A percentile compares a stretch with the other conserved stretches of the same genome.
Conservation (phyloP, 2,797 vertebrate genomes). For the Hypotaenidia okinawae region DNA sequence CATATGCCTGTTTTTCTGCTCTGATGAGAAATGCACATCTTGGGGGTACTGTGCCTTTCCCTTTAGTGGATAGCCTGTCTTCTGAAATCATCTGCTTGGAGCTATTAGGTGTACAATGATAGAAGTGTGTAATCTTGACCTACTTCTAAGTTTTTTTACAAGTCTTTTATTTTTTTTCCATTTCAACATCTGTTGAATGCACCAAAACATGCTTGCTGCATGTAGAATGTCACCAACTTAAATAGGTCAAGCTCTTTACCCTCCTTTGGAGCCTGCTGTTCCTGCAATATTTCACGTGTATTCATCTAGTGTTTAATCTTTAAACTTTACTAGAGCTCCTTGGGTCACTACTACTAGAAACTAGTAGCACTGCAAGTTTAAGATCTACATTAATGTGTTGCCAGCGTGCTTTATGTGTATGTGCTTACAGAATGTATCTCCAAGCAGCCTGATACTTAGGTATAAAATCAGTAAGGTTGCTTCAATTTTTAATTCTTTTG, state of each 20-base stretch:
- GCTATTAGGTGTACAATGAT: not conserved
- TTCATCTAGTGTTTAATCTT: not conserved
- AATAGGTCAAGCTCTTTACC: not conserved
- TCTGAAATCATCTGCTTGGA: not conserved
- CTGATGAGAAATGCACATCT: not conserved
- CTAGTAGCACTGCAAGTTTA: not conserved
- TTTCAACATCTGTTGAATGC: not conserved
- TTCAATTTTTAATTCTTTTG: not conserved
- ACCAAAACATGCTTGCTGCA: not conserved
- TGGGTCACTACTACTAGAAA: not conserved
- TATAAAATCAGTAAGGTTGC: not conserved
- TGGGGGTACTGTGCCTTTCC: not conserved
- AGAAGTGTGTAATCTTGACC: not conserved
- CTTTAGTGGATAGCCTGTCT: not conserved
- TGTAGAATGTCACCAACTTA: not conserved
- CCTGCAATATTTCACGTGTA: not conserved
- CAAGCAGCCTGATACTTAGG: not conserved
- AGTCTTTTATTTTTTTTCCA: not conserved
- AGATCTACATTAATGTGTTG: not conserved
- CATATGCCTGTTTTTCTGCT: not conserved
- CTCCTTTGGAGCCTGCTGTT: not conserved
- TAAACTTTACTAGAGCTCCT: not conserved
- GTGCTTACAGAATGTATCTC: not conserved
- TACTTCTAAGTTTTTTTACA: not conserved
- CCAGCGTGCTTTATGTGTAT: not conserved